phyloP scores from a whole-genome alignment of 2,888 invertebrate species.

The Callyntrura guangdongensis region DNA sequence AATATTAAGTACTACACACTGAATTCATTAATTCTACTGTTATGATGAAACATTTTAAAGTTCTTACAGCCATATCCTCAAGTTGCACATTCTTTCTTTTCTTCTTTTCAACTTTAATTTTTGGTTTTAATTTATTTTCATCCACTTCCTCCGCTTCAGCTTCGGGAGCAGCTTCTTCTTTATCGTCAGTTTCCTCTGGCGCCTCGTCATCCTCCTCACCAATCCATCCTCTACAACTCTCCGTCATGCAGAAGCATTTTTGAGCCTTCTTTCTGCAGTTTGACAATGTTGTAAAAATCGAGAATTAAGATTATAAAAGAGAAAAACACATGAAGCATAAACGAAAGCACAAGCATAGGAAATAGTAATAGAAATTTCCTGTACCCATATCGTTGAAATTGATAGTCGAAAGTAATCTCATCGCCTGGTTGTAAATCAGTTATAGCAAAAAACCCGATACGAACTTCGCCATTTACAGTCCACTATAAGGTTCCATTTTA shows the following conservation, averaged over 20 bases:
- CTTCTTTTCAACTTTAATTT: conserved; percentile 86
- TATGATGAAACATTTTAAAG: too few species aligned
- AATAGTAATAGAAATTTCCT: too few species aligned
- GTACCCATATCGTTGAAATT: conserved; percentile 98
- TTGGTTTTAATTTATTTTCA: conserved; percentile 86
- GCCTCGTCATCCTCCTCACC: conserved; percentile 93
- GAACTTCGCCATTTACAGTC: conserved; percentile 96
- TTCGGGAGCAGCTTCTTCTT: conserved; percentile 85
- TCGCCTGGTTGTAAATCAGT: conserved; percentile 93
- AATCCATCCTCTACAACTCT: conserved; percentile 97
- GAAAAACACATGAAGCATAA: not conserved
- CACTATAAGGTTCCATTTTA: conserved; percentile 87
- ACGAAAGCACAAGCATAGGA: too few species aligned
- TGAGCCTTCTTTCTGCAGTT: conserved; percentile 97
- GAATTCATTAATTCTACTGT: too few species aligned
- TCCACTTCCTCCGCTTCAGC: conserved; percentile 86
- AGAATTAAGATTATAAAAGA: too few species aligned
- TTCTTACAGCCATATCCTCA: conserved; percentile 89
- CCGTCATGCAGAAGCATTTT: conserved; percentile 96
- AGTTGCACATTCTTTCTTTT: conserved; percentile 87
- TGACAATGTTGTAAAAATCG: too few species aligned
- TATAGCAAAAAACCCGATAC: conserved; percentile 98
- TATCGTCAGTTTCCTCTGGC: conserved; percentile 85
- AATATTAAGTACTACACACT: not conserved
- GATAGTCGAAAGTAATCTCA: conserved; percentile 99